Base-by-base conservation (phyloP, 2,888 invertebrate genomes). In the Sympetrum striolatum region DNA sequence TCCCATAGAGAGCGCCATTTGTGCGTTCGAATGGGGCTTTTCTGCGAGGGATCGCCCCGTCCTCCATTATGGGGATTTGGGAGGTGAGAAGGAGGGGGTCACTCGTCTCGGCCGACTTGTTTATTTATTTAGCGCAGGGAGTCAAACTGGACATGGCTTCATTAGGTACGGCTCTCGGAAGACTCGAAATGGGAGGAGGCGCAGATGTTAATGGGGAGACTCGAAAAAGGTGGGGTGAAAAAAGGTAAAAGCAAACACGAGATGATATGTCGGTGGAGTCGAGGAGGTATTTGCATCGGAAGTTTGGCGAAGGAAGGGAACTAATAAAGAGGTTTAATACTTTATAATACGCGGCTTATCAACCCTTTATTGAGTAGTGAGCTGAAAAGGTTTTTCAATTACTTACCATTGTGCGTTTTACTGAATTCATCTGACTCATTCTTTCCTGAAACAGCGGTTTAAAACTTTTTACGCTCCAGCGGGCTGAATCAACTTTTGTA, bases 101-200 rank as follows among this genome's bases (percentile, higher is more conserved):
- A 58, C 82, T 82, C 81, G 91, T 60, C 90, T 90, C 80, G 73
- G 90, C 81, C 80, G 73, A 73, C 90, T 90, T 90, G 91, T 91
- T 91, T 91, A 91, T 91, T 91, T 91, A 91, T 91, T 91, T 91
- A 91, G 91, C 81, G 91, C 91, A 90, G 91, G 86, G 86, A 86
- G 86, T 86, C 86, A 86, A 86, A 86, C 86, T 86, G 86, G 91
- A 91, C 91, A 91, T 91, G 91, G 91, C 91, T 91, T 91, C 91
- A 91, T 91, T 91, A 90, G 91, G 91, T 91, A 90, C 91, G 91
- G 91, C 64, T 60, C 86, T 86, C 86, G 60, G 60, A 39, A 31
- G 81, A 35, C 53, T 53, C 53, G 53, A 10, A 58, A 35, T 18
- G 81, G 81, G 25, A 39, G 79, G 35, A 48, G 48, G 48, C 12